phyloP scores from a whole-genome alignment of 1,140 invertebrate genomes.

The Chironomus striatipennis region DNA sequence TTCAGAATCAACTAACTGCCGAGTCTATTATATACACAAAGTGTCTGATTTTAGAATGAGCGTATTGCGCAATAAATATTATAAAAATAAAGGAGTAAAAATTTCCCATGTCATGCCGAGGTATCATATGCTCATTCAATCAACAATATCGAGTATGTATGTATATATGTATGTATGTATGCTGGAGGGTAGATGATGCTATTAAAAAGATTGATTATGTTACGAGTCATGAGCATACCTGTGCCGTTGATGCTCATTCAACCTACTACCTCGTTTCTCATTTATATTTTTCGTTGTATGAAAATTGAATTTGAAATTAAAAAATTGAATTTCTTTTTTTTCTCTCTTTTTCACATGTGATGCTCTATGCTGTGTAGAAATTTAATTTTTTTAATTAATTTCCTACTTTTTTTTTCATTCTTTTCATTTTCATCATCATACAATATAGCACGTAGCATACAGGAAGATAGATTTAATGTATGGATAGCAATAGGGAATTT shows the following conservation, averaged over 20 bases:
- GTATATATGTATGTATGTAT: background rate
- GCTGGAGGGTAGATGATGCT: background rate
- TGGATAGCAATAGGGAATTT: too few species aligned
- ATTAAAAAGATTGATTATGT: slow-evolving; percentile 23
- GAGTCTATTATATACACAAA: background rate
- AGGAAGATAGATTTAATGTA: too few species aligned
- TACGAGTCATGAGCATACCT: background rate
- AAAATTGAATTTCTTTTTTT: background rate
- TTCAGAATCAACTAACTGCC: background rate
- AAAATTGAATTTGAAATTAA: too few species aligned
- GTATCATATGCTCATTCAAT: too few species aligned
- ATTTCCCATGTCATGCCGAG: background rate
- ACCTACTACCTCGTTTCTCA: background rate
- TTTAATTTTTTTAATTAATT: too few species aligned
- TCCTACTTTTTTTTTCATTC: too few species aligned
- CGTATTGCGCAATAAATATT: slow-evolving; percentile 20
- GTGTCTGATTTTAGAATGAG: background rate
- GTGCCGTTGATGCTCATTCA: background rate
- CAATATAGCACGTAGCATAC: too few species aligned
- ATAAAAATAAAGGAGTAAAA: background rate
- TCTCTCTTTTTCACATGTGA: too few species aligned
- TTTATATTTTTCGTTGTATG: too few species aligned
- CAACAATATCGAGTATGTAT: background rate
- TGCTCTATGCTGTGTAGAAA: too few species aligned
- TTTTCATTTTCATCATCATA: too few species aligned